Percentiles rank a stretch among this genome's conserved stretches.
Conservation (phyloP, 2,113 vertebrate genomes). For the Salvator merianae region DNA sequence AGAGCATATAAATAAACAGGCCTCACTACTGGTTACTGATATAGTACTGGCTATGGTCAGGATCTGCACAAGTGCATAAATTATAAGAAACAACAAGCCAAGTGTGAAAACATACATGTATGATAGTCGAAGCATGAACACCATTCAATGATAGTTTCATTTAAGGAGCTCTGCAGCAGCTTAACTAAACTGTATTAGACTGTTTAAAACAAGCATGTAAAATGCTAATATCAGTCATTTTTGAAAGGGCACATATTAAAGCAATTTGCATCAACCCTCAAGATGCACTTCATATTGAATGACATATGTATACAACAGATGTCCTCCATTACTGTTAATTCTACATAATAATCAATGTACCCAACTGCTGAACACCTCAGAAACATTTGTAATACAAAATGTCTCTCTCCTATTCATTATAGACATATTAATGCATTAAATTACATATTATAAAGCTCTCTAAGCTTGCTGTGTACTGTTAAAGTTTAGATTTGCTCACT, state of each 20-base stretch:
- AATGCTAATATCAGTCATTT: slow-evolving; percentile 7
- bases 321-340: slow-evolving; percentile 5
- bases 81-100: not conserved
- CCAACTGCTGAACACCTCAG: slow-evolving; percentile 15
- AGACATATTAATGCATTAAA: not conserved
- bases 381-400: not conserved
- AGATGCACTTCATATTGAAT: slow-evolving; percentile 6
- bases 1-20: too few species aligned
- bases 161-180: not conserved
- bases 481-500: not conserved
- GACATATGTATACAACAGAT: not conserved
- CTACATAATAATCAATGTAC: slow-evolving; percentile 22
- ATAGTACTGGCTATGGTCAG: too few species aligned
- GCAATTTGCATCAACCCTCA: not conserved
- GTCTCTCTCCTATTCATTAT: not conserved
- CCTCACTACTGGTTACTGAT: too few species aligned
- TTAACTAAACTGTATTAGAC: slow-evolving; percentile 14
- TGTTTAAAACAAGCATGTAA: slow-evolving; percentile 23
- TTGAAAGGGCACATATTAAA: slow-evolving; percentile 16
- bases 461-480: not conserved
- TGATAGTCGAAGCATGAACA: not conserved
- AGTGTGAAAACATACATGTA: not conserved
- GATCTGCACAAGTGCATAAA: too few species aligned
- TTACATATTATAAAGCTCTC: not conserved
- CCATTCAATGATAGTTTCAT: not conserved